Conservation (phyloP, 2,888 invertebrate species). For the Coremacera marginata region DNA sequence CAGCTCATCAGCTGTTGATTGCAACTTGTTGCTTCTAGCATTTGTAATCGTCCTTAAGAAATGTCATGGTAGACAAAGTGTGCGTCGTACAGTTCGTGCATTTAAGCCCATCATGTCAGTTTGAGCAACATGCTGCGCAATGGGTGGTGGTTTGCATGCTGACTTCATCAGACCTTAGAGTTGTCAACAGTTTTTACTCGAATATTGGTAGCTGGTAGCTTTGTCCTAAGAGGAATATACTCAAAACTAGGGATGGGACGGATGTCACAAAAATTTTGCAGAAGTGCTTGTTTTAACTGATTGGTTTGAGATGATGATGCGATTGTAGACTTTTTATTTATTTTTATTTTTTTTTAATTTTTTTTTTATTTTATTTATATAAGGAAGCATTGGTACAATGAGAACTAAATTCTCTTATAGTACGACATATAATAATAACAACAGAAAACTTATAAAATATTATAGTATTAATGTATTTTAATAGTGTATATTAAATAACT, state of each 20-base stretch:
- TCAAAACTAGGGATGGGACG: not conserved
- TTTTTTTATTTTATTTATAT: no score
- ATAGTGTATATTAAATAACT: no score
- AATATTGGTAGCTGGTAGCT: no score
- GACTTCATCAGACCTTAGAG: constrained; percentile 16
- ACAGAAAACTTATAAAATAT: no score
- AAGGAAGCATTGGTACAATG: no score
- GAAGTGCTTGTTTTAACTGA: not conserved
- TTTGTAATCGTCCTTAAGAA: not conserved
- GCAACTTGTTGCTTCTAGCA: constrained; percentile 3
- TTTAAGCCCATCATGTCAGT: not conserved
- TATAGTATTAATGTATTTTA: no score
- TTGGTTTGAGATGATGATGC: no score
- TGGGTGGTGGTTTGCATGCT: constrained; percentile 27
- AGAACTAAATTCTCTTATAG: no score
- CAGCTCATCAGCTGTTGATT: constrained; percentile 15
- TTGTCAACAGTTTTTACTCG: not conserved
- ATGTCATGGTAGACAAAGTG: not conserved
- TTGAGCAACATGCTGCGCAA: not conserved
- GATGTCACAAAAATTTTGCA: not conserved
- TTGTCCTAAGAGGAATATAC: not conserved
- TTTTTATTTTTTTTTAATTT: no score
- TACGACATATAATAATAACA: no score
- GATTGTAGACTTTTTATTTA: no score
- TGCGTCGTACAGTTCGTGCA: not conserved